A percentile compares a stretch with the other conserved stretches of the same genome.
Conservation (phyloP, 2,113 vertebrate species). For the Malurus elegans region DNA sequence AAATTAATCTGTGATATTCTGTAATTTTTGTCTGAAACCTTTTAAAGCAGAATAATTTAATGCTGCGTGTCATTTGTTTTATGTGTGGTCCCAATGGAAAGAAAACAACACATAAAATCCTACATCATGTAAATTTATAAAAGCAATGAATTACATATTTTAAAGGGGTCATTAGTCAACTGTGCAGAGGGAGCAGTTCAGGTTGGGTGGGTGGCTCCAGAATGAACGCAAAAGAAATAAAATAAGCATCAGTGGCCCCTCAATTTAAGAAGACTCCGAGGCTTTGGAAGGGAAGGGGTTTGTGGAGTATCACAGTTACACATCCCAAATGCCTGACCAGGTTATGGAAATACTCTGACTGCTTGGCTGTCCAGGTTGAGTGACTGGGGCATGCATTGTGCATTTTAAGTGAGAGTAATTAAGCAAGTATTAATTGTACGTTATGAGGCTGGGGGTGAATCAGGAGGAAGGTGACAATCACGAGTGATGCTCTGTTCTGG, state of each 20-base stretch:
- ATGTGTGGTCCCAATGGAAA: neutral
- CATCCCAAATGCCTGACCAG: neutral
- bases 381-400: neutral
- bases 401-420: conserved; percentile 18
- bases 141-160: neutral
- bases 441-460: neutral
- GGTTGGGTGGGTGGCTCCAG: neutral
- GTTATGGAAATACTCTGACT: neutral
- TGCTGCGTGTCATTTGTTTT: neutral
- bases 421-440: neutral
- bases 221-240: neutral
- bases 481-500: neutral
- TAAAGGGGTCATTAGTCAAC: neutral
- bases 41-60: neutral
- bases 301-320: neutral
- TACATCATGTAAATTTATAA: neutral
- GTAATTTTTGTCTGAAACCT: neutral
- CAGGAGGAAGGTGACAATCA: neutral
- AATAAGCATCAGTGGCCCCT: neutral
- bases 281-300: neutral
- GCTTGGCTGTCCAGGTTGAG: neutral
- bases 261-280: neutral
- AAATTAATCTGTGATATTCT: neutral
- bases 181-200: neutral
- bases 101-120: neutral